Evolutionary conservation across 2,797 vertebrate genomes (phyloP), one percentile per base, ranked within the genome.

Genomic region (Tinamus major): DNA sequence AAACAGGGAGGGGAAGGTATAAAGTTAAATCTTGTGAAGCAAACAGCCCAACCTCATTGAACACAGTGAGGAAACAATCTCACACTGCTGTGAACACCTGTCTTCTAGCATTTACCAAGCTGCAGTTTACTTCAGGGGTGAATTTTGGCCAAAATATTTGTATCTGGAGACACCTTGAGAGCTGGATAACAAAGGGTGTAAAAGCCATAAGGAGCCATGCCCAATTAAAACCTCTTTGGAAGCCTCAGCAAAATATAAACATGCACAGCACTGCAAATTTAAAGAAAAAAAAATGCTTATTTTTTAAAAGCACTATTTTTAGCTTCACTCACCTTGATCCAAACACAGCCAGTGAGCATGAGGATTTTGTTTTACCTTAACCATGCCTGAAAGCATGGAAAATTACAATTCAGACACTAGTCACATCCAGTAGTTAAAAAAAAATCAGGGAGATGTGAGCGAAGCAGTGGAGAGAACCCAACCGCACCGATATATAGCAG

Each of bases 341-440:
- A 84, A 82, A 91, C 1, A 2, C 35, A 78, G 71, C 13, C 67
- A 42, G n/a, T 42, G 33, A 87, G 46, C 33, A n/a, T 5, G 74
- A 91, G 64, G 80, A 41, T 93, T 96, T 95, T 90, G 77, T 74
- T 94, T 61, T 84, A 26, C 58, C 58, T 91, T 96, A 94, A 90
- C 89, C 68, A 71, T 48, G 44, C 68, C 74, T 95, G 94, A 94
- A 93, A 90, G 86, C 41, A 33, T 4, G 56, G 87, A 87, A 96
- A 95, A 96, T 94, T 88, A 82, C 85, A 82, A 84, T 86, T 88
- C 87, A 87, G 85, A 79, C 35, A 74, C 53, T 44, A 79, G 68
- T 91, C 91, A 86, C 79, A 91, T 81, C 77, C 91, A 2, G 7
- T 65, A 64, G 91, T 84, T 86, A 49, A 90, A 93, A 95, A 93